Evolutionary conservation across 2,113 vertebrate species (phyloP).

Genomic region (Aegotheles bennettii): DNA sequence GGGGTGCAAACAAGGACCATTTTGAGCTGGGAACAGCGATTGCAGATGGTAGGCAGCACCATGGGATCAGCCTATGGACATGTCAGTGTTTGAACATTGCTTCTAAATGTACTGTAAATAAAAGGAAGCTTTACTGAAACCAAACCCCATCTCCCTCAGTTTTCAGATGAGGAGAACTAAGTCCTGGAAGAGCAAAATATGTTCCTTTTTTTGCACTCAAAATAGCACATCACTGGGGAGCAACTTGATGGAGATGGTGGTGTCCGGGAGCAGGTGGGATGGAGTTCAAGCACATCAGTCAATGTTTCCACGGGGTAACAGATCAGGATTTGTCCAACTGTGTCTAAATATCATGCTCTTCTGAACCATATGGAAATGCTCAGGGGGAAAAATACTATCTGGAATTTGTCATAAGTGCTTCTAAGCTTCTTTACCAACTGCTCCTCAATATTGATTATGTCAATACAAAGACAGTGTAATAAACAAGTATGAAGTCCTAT

Average conservation of each 20-base stretch:
- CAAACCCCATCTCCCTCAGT: not conserved
- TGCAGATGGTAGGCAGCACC: not conserved
- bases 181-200: not conserved
- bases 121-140: not conserved
- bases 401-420: not conserved
- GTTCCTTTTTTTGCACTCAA: not conserved
- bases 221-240: not conserved
- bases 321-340: not conserved
- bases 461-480: not conserved
- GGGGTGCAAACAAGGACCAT: not conserved
- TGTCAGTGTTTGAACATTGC: not conserved
- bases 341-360: not conserved
- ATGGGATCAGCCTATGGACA: not conserved
- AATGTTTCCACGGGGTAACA: not conserved
- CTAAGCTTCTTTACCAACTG: not conserved
- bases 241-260: not conserved
- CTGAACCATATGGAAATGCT: not conserved
- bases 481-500: not conserved
- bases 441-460: not conserved
- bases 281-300: not conserved
- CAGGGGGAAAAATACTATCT: not conserved
- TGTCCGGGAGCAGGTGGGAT: not conserved
- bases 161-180: not conserved
- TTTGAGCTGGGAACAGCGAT: not conserved
- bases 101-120: not conserved